These are phyloP conservation scores for Notechis scutatus DNA, from an alignment of 2,113 vertebrate genomes.

Conservation along the genomic window DNA sequence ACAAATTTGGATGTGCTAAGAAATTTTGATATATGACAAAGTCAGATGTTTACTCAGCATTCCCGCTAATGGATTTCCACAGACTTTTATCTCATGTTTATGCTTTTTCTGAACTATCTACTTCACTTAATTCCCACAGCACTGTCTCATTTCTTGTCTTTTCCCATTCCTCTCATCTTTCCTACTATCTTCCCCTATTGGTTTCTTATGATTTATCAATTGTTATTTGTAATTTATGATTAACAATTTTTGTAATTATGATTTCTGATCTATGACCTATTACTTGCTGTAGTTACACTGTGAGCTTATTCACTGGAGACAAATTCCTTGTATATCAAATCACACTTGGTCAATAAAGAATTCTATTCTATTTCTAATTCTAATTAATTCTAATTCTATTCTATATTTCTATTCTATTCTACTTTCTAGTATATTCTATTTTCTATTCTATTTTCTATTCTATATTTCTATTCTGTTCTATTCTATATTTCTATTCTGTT, in stretches of 20 bases:
- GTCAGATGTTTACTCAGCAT: constrained; percentile 39
- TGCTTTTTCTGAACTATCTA: not conserved
- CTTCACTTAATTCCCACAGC: not conserved
- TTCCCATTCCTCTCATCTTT: too few relatives aligned
- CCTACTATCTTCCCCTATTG: not conserved
- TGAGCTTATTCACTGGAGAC: not conserved
- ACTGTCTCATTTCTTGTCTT: not conserved
- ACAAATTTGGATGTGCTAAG: constrained; percentile 41
- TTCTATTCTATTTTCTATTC: too few relatives aligned
- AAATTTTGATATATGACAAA: constrained; percentile 53
- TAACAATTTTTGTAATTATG: not conserved
- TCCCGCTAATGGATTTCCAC: constrained; percentile 39
- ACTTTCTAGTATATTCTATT: too few relatives aligned
- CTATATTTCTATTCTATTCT: too few relatives aligned
- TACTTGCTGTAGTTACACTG: not conserved
- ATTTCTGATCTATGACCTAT: not conserved
- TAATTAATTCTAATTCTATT: too few relatives aligned
- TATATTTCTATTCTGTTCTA: too few relatives aligned
- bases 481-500: too few relatives aligned
- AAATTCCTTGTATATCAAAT: not conserved
- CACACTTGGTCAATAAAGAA: not conserved
- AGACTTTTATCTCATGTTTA: constrained; percentile 24
- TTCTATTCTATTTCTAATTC: too few relatives aligned
- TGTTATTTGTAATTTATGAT: not conserved
- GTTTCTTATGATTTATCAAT: not conserved